Conservation (phyloP, 2,797 vertebrate genomes). For the Potorous gilbertii region DNA sequence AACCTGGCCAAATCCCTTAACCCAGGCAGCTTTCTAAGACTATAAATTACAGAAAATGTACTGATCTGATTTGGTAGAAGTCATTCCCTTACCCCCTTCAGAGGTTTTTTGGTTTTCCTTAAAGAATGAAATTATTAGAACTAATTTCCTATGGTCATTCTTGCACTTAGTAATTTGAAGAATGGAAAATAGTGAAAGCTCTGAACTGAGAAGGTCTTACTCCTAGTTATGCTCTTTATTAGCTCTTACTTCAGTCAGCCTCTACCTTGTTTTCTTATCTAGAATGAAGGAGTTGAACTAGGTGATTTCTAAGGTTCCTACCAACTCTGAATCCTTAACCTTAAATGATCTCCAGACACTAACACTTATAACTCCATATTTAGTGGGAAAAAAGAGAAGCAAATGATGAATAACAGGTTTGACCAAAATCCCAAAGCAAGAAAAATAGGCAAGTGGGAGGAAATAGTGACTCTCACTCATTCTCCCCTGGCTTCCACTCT, state of each 20-base stretch:
- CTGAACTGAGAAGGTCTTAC: background rate
- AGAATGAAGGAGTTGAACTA: background rate
- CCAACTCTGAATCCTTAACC: background rate
- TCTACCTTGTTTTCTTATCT: background rate
- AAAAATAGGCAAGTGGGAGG: background rate
- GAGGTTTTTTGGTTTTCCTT: conserved; percentile 31
- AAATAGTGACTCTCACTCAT: background rate
- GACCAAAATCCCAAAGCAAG: background rate
- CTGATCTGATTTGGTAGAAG: background rate
- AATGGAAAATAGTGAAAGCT: background rate
- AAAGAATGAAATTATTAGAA: conserved; percentile 36
- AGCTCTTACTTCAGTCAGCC: background rate
- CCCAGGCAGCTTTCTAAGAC: background rate
- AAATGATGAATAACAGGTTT: background rate
- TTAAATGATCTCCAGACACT: background rate
- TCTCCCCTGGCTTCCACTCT: background rate
- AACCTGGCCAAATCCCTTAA: background rate
- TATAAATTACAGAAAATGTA: background rate
- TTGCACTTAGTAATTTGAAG: conserved; percentile 42
- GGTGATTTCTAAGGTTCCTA: background rate
- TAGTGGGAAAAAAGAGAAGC: background rate
- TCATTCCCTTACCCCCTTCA: background rate
- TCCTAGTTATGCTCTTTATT: background rate
- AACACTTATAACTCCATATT: background rate
- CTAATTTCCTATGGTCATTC: conserved; percentile 59